phyloP scores from a whole-genome alignment of 2,113 vertebrate genomes.

The Xenopus borealis region DNA sequence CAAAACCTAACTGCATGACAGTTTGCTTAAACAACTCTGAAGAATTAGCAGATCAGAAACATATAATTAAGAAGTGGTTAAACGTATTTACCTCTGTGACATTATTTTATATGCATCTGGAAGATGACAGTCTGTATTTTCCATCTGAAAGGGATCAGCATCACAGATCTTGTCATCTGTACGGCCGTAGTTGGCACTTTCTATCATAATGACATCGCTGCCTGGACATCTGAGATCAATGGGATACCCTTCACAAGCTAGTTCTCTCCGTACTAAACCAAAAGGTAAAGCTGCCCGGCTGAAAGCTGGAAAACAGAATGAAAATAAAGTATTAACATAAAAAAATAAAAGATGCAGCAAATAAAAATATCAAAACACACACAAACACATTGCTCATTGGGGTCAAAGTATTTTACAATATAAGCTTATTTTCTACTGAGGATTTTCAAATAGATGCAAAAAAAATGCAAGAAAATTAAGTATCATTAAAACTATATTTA shows the following conservation, averaged over 20 bases:
- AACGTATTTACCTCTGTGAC: slow-evolving; percentile 88
- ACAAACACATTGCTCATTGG: too few relatives aligned
- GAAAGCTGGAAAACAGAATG: slow-evolving; percentile 72
- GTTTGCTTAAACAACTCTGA: too few relatives aligned
- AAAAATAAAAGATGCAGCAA: neutral
- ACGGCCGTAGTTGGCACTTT: slow-evolving; percentile 95
- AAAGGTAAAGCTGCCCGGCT: slow-evolving; percentile 93
- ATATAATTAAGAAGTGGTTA: too few relatives aligned
- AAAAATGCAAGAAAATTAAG: too few relatives aligned
- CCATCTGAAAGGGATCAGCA: slow-evolving; percentile 98
- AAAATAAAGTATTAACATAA: neutral
- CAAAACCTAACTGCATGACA: too few relatives aligned
- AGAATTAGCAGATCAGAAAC: too few relatives aligned
- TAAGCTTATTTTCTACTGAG: too few relatives aligned
- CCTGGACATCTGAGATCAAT: slow-evolving; percentile 96
- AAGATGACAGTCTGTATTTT: slow-evolving; percentile 98
- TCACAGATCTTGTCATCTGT: slow-evolving; percentile 99
- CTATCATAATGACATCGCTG: slow-evolving; percentile 98
- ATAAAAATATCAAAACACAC: too few relatives aligned
- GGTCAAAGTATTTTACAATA: too few relatives aligned
- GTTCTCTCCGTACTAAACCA: slow-evolving; percentile 91
- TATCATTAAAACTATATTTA: too few relatives aligned
- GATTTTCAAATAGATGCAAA: too few relatives aligned
- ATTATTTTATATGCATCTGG: slow-evolving; percentile 98
- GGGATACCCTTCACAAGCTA: slow-evolving; percentile 96